phyloP scores from a whole-genome alignment of 1,140 invertebrate genomes.

The Zaprionus nigranus region DNA sequence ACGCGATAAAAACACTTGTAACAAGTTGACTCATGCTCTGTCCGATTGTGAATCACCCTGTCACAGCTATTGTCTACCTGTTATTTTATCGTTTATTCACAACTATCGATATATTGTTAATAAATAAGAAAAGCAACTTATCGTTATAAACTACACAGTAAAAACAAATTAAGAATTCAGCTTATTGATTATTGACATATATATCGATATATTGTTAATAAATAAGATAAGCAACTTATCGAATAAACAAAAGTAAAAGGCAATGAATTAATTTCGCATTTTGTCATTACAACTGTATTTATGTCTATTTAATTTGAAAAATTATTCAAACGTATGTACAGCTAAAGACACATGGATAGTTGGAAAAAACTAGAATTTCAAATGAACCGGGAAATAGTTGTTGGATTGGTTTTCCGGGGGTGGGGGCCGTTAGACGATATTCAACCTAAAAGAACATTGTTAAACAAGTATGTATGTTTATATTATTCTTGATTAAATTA shows the following conservation, averaged over 20 bases:
- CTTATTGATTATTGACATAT: slow-evolving; percentile 8
- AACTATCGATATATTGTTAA: not conserved
- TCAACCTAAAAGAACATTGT: slow-evolving; percentile 66
- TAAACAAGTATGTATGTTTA: slow-evolving; percentile 72
- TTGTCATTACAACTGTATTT: slow-evolving; percentile 59
- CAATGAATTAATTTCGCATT: no score
- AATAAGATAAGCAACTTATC: not conserved
- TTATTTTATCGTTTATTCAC: slow-evolving; percentile 13
- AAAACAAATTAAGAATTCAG: no score
- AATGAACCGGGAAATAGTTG: slow-evolving; percentile 33
- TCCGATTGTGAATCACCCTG: slow-evolving; percentile 27
- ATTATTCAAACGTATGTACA: slow-evolving; percentile 64
- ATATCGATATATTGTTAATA: not conserved
- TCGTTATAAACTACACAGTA: no score
- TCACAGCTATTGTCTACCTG: not conserved
- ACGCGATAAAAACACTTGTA: slow-evolving; percentile 27
- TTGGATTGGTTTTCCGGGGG: slow-evolving; percentile 17
- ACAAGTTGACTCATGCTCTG: slow-evolving; percentile 47
- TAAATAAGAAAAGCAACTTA: not conserved
- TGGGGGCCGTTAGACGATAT: slow-evolving; percentile 37
- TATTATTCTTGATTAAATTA: slow-evolving; percentile 75
- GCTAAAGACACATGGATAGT: slow-evolving; percentile 59
- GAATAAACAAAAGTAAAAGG: no score
- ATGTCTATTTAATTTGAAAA: slow-evolving; percentile 59
- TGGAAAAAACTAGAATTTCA: slow-evolving; percentile 36